Percentiles rank a stretch among this genome's conserved stretches.
Conservation (phyloP, 2,113 vertebrate species). For the Neopipo cinnamomea region DNA sequence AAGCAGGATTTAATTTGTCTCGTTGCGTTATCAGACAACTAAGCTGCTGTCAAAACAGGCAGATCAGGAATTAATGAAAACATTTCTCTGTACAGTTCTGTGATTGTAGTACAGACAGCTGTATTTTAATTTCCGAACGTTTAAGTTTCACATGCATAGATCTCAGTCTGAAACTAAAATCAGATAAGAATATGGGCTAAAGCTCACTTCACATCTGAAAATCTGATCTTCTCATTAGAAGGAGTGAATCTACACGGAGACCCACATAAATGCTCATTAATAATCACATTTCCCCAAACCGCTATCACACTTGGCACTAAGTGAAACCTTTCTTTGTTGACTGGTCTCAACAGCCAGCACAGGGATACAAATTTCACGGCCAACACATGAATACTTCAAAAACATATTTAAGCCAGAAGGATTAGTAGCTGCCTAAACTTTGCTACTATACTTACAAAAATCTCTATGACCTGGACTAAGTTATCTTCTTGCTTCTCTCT, state of each 20-base stretch:
- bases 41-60: constrained; percentile 57
- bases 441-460: neutral
- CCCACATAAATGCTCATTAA: neutral
- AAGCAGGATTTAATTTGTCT: constrained; percentile 67
- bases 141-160: neutral
- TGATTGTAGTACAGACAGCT: constrained; percentile 29
- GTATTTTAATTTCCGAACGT: constrained; percentile 33
- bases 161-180: neutral
- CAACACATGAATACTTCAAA: neutral
- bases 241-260: neutral
- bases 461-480: neutral
- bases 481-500: neutral
- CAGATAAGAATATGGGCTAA: neutral
- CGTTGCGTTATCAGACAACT: constrained; percentile 44
- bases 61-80: constrained; percentile 58
- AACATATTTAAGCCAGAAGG: neutral
- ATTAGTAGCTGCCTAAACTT: neutral
- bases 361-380: neutral
- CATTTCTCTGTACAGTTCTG: neutral
- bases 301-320: neutral
- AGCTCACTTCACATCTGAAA: constrained; percentile 3
- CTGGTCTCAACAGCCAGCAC: neutral
- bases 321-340: neutral
- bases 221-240: neutral
- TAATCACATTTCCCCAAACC: neutral